Evolutionary conservation across 2,797 vertebrate species (phyloP).

Genomic region (Aphelocoma californica): DNA sequence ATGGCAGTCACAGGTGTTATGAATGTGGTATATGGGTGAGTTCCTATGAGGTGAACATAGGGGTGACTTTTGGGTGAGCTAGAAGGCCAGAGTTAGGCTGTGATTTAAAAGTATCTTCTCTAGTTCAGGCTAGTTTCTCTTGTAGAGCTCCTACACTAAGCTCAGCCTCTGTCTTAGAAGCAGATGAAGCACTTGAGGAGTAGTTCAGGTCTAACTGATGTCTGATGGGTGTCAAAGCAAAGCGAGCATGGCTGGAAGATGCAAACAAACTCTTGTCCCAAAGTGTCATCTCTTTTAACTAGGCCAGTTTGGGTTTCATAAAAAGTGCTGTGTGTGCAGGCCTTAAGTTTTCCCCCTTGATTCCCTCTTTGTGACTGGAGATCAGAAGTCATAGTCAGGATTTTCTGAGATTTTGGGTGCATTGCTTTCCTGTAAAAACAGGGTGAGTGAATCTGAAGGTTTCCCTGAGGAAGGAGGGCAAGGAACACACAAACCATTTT

Average conservation of each 20-base stretch:
- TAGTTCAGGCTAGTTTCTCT: neutral
- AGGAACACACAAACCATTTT: neutral
- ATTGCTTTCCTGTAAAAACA: neutral
- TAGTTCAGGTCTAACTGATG: neutral
- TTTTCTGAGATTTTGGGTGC: neutral
- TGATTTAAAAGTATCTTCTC: neutral
- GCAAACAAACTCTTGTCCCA: neutral
- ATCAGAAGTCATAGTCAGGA: neutral
- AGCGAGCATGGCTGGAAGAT: rapidly evolving
- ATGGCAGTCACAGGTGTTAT: neutral
- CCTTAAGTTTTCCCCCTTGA: neutral
- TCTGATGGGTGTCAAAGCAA: neutral
- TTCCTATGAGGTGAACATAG: rapidly evolving
- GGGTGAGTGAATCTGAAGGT: neutral
- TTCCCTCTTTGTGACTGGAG: neutral
- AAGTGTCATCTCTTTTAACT: neutral
- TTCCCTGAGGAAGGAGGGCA: neutral
- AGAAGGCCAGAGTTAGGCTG: neutral
- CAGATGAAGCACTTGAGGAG: neutral
- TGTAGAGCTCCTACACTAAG: neutral
- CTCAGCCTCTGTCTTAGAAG: neutral
- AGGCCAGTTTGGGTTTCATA: neutral
- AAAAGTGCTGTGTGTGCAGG: neutral
- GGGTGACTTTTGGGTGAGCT: neutral
- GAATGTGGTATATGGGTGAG: neutral